A percentile compares a stretch with the other conserved stretches of the same genome.
Conservation (phyloP, 2,797 vertebrate genomes). For the Rhynchotus rufescens region DNA sequence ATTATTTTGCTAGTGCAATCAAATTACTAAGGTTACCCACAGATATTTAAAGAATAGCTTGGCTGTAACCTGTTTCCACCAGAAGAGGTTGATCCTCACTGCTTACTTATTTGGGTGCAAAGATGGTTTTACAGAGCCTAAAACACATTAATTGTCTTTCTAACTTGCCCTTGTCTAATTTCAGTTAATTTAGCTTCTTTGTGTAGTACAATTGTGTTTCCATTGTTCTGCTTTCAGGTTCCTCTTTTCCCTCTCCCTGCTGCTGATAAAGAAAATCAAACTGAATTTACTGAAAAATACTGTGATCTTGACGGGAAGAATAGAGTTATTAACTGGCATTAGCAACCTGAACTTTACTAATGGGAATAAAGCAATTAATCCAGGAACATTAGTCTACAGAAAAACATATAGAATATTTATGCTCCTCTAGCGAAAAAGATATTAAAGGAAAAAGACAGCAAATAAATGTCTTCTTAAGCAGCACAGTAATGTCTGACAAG, state of each 20-base stretch:
- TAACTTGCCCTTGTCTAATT: neutral
- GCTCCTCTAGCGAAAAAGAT: neutral
- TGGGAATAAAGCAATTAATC: neutral
- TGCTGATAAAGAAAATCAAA: neutral
- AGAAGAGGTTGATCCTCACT: neutral
- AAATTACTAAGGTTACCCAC: neutral
- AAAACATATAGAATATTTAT: neutral
- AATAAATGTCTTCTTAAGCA: neutral
- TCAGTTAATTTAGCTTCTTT: neutral
- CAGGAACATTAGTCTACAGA: neutral
- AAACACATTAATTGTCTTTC: neutral
- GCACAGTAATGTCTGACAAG: neutral
- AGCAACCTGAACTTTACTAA: neutral
- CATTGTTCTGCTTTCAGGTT: constrained; percentile 13
- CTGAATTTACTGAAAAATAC: neutral
- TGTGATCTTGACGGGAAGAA: neutral
- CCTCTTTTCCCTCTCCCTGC: neutral
- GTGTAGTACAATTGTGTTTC: neutral
- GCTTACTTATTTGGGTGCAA: neutral
- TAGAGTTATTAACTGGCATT: neutral
- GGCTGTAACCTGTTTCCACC: neutral
- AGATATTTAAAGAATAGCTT: neutral
- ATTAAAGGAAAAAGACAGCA: neutral
- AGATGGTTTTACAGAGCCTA: neutral
- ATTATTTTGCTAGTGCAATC: neutral